A percentile compares a stretch with the other conserved stretches of the same genome.
Conservation (phyloP, 1,140 invertebrate genomes). For the Drosophila kanapiae region DNA sequence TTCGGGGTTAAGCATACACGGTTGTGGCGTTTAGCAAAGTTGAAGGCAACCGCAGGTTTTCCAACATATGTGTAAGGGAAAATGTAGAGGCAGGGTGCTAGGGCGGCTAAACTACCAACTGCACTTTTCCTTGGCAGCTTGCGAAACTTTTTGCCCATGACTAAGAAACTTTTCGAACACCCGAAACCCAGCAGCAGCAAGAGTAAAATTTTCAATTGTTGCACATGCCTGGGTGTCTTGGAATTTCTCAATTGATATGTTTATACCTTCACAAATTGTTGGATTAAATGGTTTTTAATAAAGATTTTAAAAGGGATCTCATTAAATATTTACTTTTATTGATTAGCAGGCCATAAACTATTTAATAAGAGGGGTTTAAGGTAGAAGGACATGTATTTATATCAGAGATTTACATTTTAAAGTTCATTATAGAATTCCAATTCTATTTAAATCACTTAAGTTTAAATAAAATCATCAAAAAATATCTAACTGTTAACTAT, state of each 20-base stretch:
- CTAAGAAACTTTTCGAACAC: constrained; percentile 56
- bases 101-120: constrained; percentile 43
- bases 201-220: constrained; percentile 66
- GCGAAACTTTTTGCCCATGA: constrained; percentile 50
- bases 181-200: constrained; percentile 13
- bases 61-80: constrained; percentile 49
- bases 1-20: constrained; percentile 47
- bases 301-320: not conserved
- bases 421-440: too few species aligned
- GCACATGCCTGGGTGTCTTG: constrained; percentile 27
- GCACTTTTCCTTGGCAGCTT: constrained; percentile 51
- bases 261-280: not conserved
- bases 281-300: not conserved
- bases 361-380: not conserved
- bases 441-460: not conserved
- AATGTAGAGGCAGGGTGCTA: not conserved
- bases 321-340: not conserved
- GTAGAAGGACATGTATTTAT: not conserved
- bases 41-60: constrained; percentile 57
- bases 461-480: not conserved
- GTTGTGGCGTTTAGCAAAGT: constrained; percentile 64
- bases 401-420: not conserved
- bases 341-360: not conserved
- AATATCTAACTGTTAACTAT: too few species aligned
- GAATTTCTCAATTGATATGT: not conserved